Conservation (phyloP, 2,888 invertebrate genomes). For the Trichopria drosophilae region DNA sequence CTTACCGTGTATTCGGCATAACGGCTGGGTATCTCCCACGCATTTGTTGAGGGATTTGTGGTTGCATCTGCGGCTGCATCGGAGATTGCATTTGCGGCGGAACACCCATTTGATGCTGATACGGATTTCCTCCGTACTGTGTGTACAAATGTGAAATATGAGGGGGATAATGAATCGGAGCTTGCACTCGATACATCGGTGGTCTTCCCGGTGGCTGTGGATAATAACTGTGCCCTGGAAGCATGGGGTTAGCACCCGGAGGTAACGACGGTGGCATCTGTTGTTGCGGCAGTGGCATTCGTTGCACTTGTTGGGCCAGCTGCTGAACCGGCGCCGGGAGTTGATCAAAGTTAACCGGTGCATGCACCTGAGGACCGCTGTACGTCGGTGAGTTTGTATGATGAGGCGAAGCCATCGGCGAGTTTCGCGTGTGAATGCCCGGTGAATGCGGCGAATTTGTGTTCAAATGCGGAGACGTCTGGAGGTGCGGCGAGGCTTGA, state of each 20-base stretch:
- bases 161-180: slow-evolving; percentile 51
- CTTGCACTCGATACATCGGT: slow-evolving; percentile 51
- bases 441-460: slow-evolving; percentile 45
- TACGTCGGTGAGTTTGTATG: slow-evolving; percentile 48
- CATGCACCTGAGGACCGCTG: slow-evolving; percentile 41
- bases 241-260: slow-evolving; percentile 52
- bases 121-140: slow-evolving; percentile 41
- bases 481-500: slow-evolving; percentile 41
- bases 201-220: slow-evolving; percentile 57
- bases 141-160: slow-evolving; percentile 51
- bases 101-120: slow-evolving; percentile 43
- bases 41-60: slow-evolving; percentile 34
- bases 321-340: slow-evolving; percentile 56
- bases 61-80: slow-evolving; percentile 47
- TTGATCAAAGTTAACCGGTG: slow-evolving; percentile 54
- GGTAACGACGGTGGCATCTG: slow-evolving; percentile 50
- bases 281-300: slow-evolving; percentile 54
- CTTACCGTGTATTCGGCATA: slow-evolving; percentile 39
- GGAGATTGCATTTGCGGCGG: slow-evolving; percentile 50
- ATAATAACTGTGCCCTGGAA: slow-evolving; percentile 53
- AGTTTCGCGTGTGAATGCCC: slow-evolving; percentile 31
- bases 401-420: slow-evolving; percentile 49
- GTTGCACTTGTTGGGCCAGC: slow-evolving; percentile 55
- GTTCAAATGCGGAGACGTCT: slow-evolving; percentile 43
- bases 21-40: slow-evolving; percentile 45